Base-by-base conservation (phyloP, 2,888 invertebrate genomes). In the Tubulanus polymorphus region DNA sequence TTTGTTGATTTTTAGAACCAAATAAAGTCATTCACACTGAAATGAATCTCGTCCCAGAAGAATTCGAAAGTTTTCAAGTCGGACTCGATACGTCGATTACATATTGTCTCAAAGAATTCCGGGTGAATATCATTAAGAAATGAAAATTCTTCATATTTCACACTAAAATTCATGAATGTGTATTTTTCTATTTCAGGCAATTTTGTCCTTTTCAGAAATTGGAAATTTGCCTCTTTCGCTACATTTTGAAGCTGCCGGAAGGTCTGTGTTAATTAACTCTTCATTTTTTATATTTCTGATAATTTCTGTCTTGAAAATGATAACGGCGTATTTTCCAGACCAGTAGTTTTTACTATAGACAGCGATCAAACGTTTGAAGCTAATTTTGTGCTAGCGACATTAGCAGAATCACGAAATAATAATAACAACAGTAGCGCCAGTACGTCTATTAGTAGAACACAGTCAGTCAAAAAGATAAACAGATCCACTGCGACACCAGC, bases 31-130 rank as follows among this genome's bases (percentile, higher is more conserved):
- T 90, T 73, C 83, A 88, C 61, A 90, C 92, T 1, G 90, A 91
- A 74, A 81, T 93, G 25, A 86, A 83, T 54, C 79, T 93, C 29
- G 86, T 86, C 61, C 81, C 85, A 2, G 83, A 84, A 46, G 91
- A 91, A 77, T 91, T 91, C 83, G 86, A 85, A 57, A 81, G 82
- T 51, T 91, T 86, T 70, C 79, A 76, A 55, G 84, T 90, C 66
- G 82, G 80, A 1, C 76, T 83, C 52, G 87, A 88, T 65, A 85
- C 88, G 0, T 83, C 84, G 25, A 85, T 93, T 29, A 92, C 93
- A 63, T 92, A 93, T 78, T 89, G 90, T 61, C 80, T 93, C 51
- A 91, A 89, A 76, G 92, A 93, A 72, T 85, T 93, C 55, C 82
- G 87, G 73, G 90, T 78, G 35, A 32, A 32, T 32, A 15, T 32